phyloP scores from a whole-genome alignment of 2,113 vertebrate genomes.

The Tragelaphus buxtoni region DNA sequence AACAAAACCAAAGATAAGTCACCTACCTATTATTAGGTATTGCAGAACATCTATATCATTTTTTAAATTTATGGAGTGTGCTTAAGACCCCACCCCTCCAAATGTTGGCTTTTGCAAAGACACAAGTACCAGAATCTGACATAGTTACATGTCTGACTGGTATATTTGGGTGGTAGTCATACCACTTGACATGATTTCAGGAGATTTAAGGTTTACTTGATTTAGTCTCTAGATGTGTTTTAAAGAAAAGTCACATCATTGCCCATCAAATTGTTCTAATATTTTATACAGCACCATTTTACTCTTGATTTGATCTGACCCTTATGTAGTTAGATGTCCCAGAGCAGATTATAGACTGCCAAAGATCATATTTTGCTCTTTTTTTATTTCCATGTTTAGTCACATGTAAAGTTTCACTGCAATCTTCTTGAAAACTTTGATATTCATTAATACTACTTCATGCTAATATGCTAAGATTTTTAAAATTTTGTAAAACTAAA shows the following conservation, averaged over 20 bases:
- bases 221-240: not conserved
- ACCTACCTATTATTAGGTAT: not conserved
- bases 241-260: not conserved
- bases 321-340: not conserved
- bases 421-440: not conserved
- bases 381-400: not conserved
- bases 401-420: not conserved
- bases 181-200: not conserved
- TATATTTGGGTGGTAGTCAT: not conserved
- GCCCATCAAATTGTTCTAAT: not conserved
- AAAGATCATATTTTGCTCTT: not conserved
- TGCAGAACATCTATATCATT: not conserved
- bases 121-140: not conserved
- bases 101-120: not conserved
- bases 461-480: not conserved
- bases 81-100: not conserved
- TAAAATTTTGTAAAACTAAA: not conserved
- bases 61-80: not conserved
- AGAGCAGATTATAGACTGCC: not conserved
- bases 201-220: not conserved
- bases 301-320: not conserved
- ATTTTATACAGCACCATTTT: not conserved
- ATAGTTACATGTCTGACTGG: not conserved
- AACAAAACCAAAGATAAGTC: not conserved
- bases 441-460: not conserved